Evolutionary conservation across 2,113 vertebrate genomes (phyloP), one percentile per base, ranked within the genome.

Genomic region (Lichenostomus cassidix): DNA sequence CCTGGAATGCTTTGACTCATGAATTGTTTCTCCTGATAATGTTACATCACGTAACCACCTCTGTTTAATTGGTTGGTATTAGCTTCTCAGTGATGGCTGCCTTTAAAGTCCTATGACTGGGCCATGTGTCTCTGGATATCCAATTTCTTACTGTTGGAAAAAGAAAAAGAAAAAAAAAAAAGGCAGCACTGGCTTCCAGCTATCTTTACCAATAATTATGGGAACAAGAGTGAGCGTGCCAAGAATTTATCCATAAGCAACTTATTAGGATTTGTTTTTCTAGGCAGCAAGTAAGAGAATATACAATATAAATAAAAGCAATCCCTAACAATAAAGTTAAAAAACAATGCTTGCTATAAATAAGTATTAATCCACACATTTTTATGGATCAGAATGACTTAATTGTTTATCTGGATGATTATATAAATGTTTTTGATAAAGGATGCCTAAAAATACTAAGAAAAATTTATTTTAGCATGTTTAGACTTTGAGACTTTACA

Each of bases 1-100:
- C 98, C 97, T 93, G 98, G 99, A 99, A 99, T 99, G 99, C 98
- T 99, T 99, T 98, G 99, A 99, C 98, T 99, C 99, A 99, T 98
- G 99, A 99, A 99, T 99, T 99, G 99, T 99, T 98, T 99, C 98
- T 98, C 74, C 98, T 98, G 99, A 99, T 99, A 99, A 98, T 98
- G 98, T 99, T 99, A 99, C 99, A 99, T 98, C 98, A 98, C 97
- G 98, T 98, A 99, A 98, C 98, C 97, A 98, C 98, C 98, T 98
- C 98, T 97, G 97, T 98, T 98, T 99, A 98, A 98, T 98, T 98
- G 98, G 98, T 97, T 97, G 97, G 98, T 97, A 98, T 99, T 98
- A 98, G 97, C 97, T 93, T 93, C 95, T 92, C 92, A 68, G 93
- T 97, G 97, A 97, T 90, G 97, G 84, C 91, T 97, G 97, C 98